These are phyloP conservation scores for Helicolenus hilgendorfi DNA, from an alignment of 2,797 vertebrate genomes.

Conservation along the genomic window DNA sequence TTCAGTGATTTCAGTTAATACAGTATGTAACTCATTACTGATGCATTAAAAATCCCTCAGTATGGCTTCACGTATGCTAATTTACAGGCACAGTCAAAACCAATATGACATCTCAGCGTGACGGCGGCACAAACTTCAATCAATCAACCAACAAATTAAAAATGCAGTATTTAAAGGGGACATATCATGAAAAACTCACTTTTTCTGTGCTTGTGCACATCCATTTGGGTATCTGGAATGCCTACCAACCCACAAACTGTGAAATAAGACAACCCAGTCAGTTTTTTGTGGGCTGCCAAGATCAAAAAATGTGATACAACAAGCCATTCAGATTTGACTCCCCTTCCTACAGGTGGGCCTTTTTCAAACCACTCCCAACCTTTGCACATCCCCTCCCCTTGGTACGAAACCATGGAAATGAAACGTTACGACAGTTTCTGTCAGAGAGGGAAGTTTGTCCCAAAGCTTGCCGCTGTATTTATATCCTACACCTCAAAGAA, in stretches of 20 bases:
- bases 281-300: neutral
- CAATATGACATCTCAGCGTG: neutral
- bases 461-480: too few relatives aligned
- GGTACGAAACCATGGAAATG: too few relatives aligned
- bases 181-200: neutral
- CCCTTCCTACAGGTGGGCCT: too few relatives aligned
- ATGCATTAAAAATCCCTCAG: neutral
- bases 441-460: too few relatives aligned
- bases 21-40: neutral
- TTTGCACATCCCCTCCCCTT: too few relatives aligned
- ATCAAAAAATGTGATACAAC: neutral
- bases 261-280: neutral
- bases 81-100: constrained; percentile 1
- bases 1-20: neutral
- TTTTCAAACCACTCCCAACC: too few relatives aligned
- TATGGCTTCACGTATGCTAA: neutral
- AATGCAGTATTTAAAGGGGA: neutral
- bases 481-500: too few relatives aligned
- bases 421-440: too few relatives aligned
- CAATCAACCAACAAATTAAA: neutral
- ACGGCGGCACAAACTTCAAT: neutral
- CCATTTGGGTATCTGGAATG: neutral
- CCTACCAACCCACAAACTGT: neutral
- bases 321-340: too few relatives aligned
- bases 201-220: neutral